Evolutionary conservation across 2,797 vertebrate species (phyloP), one percentile per base, ranked within the genome.

Genomic region (Sphaeramia orbicularis): DNA sequence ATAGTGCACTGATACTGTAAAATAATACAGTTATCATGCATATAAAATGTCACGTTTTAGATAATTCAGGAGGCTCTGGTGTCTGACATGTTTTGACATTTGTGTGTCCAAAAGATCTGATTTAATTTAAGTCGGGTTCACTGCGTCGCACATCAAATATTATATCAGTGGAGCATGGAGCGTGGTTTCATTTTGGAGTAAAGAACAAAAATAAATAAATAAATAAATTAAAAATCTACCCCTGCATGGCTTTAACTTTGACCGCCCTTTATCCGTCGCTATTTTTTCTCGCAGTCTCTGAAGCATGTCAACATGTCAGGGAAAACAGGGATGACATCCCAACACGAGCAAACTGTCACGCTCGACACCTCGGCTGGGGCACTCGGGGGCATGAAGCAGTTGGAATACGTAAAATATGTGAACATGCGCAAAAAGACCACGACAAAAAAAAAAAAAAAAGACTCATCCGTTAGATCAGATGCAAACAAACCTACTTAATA

Each of bases 291-390:
- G 27, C 74, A 18, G 70, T 66, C 72, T 71, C 67, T 45, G 64
- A 80, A 14, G 78, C 76, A 65, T 58, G 58, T 91, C 89, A 78
- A 71, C 57, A 14, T 73, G 82, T 87, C 76, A 77, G 74, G 21
- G 21, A 77, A 84, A 90, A 69, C 47, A 3, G 65, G 73, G 45
- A 48, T 78, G 87, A 89, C 90, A 89, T 84, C 81, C 72, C 64
- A 45, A 72, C 68, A 72, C 50, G 65, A 53, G 73, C 51, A 55
- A 75, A 80, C 83, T 78, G 85, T 88, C 85, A 85, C 55, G 44
- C 78, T 64, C 47, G 18, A 67, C 78, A 81, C 76, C 78, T 83
- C 64, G 13, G 60, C 78, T 12, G 54, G 30, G 68, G 53, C 65
- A 41, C 80, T 62, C 1, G 30, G 32, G 48, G 73, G 78, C 66